Evolutionary conservation across 2,113 vertebrate genomes (phyloP).

Genomic region (Xerus inauris): DNA sequence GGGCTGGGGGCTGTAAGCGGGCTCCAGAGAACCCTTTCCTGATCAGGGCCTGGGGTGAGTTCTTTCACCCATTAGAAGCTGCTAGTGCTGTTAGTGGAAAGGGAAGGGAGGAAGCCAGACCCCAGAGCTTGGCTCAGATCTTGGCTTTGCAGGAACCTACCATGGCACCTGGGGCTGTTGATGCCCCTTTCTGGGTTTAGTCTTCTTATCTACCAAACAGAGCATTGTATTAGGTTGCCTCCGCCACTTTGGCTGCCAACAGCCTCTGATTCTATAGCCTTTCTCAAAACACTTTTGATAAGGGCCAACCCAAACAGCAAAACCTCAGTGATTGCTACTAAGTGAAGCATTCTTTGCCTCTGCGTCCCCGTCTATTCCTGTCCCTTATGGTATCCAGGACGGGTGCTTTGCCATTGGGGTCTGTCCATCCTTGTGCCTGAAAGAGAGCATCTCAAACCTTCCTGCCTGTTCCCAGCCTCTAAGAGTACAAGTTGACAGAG

Average conservation of each 20-base stretch:
- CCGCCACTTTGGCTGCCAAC: neutral
- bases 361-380: neutral
- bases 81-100: neutral
- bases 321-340: rapidly evolving
- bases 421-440: neutral
- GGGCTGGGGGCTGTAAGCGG: neutral
- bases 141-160: neutral
- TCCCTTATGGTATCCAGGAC: neutral
- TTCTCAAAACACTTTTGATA: neutral
- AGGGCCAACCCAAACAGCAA: neutral
- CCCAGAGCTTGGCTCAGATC: neutral
- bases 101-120: too few relatives aligned
- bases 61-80: neutral
- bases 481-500: too few relatives aligned
- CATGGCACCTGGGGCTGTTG: neutral
- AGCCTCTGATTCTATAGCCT: neutral
- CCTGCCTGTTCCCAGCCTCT: neutral
- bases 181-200: neutral
- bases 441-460: neutral
- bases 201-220: neutral
- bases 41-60: neutral
- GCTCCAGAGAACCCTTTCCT: neutral
- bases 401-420: neutral
- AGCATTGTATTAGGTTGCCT: neutral
- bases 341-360: neutral